Evolutionary conservation across 2,888 invertebrate genomes (phyloP).

Genomic region (Apamea epomidion): DNA sequence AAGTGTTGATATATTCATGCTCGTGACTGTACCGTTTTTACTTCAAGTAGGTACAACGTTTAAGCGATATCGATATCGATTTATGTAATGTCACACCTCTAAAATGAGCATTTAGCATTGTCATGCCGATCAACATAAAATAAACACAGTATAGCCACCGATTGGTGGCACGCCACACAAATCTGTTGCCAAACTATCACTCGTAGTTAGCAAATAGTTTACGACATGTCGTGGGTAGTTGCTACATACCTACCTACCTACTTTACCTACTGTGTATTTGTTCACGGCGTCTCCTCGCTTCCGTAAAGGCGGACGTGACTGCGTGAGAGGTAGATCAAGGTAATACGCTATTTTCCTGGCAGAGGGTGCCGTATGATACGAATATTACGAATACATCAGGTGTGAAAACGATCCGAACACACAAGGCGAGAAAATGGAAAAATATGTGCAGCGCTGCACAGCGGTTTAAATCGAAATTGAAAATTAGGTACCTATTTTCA

Average conservation of each 20-base stretch:
- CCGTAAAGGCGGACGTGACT: constrained; percentile 28
- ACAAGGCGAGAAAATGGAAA: constrained; percentile 14
- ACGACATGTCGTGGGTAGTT: constrained; percentile 29
- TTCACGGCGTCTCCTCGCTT: constrained; percentile 7
- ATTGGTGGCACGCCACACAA: constrained; percentile 10
- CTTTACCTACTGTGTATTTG: constrained; percentile 1
- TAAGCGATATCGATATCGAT: background rate
- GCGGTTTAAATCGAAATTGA: background rate
- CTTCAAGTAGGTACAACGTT: background rate
- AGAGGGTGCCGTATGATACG: background rate
- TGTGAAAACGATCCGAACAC: constrained; percentile 17
- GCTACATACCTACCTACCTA: background rate
- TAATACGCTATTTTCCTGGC: constrained; percentile 15
- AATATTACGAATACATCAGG: constrained; percentile 5
- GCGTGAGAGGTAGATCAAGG: constrained; percentile 40
- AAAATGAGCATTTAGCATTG: background rate
- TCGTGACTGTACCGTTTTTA: background rate
- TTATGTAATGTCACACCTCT: background rate
- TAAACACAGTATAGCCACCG: constrained; percentile 1
- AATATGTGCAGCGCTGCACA: background rate
- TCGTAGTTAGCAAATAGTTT: constrained; percentile 44
- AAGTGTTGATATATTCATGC: too few relatives aligned
- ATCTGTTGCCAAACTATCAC: constrained; percentile 48
- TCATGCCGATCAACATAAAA: constrained; percentile 14
- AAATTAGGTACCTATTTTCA: background rate